Base-by-base conservation (phyloP, 2,888 invertebrate species). In the Drosophila neoperkinsi region DNA sequence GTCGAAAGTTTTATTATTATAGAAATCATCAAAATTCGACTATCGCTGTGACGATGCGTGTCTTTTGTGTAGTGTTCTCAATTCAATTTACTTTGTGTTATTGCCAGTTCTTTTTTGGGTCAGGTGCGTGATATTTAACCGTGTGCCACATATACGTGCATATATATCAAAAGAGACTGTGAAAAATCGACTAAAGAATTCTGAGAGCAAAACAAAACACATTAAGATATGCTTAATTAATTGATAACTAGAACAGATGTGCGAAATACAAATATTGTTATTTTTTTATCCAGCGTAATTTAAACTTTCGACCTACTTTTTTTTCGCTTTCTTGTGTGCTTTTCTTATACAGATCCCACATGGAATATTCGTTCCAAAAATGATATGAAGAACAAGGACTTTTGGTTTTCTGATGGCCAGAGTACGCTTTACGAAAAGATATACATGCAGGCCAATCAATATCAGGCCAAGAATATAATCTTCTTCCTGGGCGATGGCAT, bases 401-500 rank as follows among this genome's bases (percentile, higher is more conserved):
- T 89, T 74, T 93, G 93, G 93, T 66, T 91, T 4, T 77, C 90
- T 5, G 89, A 91, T 50, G 91, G 88, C 1, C 92, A 91, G 67
- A 64, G 78, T 9, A 87, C 85, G 4, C 82, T 93, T 2, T 80
- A 82, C 34, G 79, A 91, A 34, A 93, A 94, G 58, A 72, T 92
- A 25, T 74, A 81, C 21, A 77, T 71, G 11, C 65, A 70, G 5
- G 63, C 79, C 4, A 93, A 92, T 65, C 93, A 88, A 0, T 94
- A 94, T 60, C 92, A 93, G 74, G 96, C 96, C 0, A 96, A 95
- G 90, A 97, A 97, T 92, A 94, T 97, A 0, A 96, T 97, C 64
- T 92, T 97, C 61, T 97, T 97, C 88, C 93, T 98, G 4, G 97
- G 97, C 0, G 98, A 98, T 91, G 96, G 96, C 50, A 96, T 96